Evolutionary conservation across 2,797 vertebrate species (phyloP).

Genomic region (Galaxias olidus): DNA sequence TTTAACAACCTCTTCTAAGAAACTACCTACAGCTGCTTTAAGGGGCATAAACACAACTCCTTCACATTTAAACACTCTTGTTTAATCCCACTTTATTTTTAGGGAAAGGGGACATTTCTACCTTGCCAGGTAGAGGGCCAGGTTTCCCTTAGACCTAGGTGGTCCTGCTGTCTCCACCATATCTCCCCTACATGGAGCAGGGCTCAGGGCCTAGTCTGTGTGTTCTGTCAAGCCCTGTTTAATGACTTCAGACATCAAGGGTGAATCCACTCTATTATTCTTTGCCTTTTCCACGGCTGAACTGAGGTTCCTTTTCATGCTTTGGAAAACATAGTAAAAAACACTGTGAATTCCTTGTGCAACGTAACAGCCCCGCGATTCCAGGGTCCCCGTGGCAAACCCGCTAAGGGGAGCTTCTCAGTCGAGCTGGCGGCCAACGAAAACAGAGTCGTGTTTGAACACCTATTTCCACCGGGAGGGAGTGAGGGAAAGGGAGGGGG

Average conservation of each 20-base stretch:
- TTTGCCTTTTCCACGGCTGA: slow-evolving; percentile 47
- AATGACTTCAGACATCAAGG: slow-evolving; percentile 55
- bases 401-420: slow-evolving; percentile 52
- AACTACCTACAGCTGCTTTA: too few relatives aligned
- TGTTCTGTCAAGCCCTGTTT: slow-evolving; percentile 1
- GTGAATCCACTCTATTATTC: slow-evolving; percentile 49
- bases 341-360: slow-evolving; percentile 54
- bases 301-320: slow-evolving; percentile 51
- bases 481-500: slow-evolving; percentile 10
- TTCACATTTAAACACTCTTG: too few relatives aligned
- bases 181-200: too few relatives aligned
- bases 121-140: too few relatives aligned
- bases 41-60: too few relatives aligned
- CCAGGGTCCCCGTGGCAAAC: slow-evolving; percentile 33
- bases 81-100: too few relatives aligned
- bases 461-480: slow-evolving; percentile 75
- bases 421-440: slow-evolving; percentile 65
- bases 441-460: slow-evolving; percentile 80
- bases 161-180: too few relatives aligned
- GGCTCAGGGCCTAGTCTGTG: too few relatives aligned
- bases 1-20: too few relatives aligned
- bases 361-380: slow-evolving; percentile 55
- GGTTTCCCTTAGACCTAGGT: too few relatives aligned
- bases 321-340: slow-evolving; percentile 60
- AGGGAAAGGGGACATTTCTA: too few relatives aligned